These are phyloP conservation scores for Parapsyche elsis DNA, from an alignment of 1,140 invertebrate species.

Conservation along the genomic window DNA sequence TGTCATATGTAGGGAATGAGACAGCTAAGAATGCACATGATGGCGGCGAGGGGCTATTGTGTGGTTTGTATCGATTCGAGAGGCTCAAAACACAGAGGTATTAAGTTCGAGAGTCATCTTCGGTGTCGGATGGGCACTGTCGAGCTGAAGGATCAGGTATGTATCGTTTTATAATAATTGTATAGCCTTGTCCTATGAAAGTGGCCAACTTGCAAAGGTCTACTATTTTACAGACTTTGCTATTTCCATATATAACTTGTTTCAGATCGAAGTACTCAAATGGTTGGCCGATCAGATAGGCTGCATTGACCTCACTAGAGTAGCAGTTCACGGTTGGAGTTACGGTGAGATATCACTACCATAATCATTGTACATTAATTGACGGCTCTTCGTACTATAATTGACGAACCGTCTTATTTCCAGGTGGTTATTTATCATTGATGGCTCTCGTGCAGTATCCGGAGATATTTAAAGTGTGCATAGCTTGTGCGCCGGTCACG, in stretches of 20 bases:
- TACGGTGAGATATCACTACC: slow-evolving; percentile 75
- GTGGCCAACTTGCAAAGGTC: no score
- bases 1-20: slow-evolving; percentile 77
- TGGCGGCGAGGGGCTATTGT: slow-evolving; percentile 96
- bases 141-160: slow-evolving; percentile 90
- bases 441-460: slow-evolving; percentile 87
- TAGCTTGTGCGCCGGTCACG: slow-evolving; percentile 97
- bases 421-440: slow-evolving; percentile 84
- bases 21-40: slow-evolving; percentile 92
- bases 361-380: neutral
- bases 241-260: neutral
- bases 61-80: slow-evolving; percentile 95
- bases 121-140: slow-evolving; percentile 92
- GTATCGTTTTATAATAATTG: no score
- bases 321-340: slow-evolving; percentile 98
- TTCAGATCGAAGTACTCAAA: slow-evolving; percentile 86
- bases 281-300: slow-evolving; percentile 85
- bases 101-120: slow-evolving; percentile 91
- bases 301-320: slow-evolving; percentile 91
- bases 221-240: no score
- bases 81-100: slow-evolving; percentile 92
- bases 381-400: neutral
- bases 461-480: slow-evolving; percentile 87
- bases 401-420: neutral
- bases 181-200: no score